A percentile compares a stretch with the other conserved stretches of the same genome.
phyloP scores from a whole-genome alignment of 2,797 vertebrate genomes.

The Anisognathus igniventris region DNA sequence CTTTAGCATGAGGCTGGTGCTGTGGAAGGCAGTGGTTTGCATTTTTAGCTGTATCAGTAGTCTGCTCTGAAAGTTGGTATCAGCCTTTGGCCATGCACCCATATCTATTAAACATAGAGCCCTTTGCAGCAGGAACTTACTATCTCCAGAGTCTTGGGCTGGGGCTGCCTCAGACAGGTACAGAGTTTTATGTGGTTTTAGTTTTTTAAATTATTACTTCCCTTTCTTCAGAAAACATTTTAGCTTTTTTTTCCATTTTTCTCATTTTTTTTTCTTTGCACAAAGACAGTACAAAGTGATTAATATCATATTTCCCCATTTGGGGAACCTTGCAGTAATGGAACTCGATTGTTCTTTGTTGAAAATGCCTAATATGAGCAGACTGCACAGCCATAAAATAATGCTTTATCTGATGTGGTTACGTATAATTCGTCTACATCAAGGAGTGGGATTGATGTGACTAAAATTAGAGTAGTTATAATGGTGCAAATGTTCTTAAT shows the following conservation, averaged over 20 bases:
- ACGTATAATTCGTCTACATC: conserved; percentile 3
- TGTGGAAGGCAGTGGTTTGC: background rate
- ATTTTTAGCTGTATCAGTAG: background rate
- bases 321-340: conserved; percentile 8
- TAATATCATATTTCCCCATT: background rate
- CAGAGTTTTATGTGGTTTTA: background rate
- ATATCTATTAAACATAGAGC: background rate
- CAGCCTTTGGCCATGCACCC: background rate
- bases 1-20: background rate
- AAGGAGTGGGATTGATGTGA: conserved; percentile 39
- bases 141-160: background rate
- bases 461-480: conserved; percentile 52
- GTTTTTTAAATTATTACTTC: background rate
- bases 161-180: background rate
- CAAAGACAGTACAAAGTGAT: background rate
- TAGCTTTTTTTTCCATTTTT: no score
- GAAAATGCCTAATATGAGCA: conserved; percentile 5
- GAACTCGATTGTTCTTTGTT: conserved; percentile 28
- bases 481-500: conserved; percentile 44
- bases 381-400: conserved; percentile 13
- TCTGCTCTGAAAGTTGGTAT: background rate
- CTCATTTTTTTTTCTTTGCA: no score
- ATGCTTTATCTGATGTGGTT: conserved; percentile 9
- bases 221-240: background rate
- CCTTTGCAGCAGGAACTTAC: background rate